Percentiles rank a stretch among this genome's conserved stretches.
phyloP scores from a whole-genome alignment of 2,888 invertebrate species.

The Xestoiulus laeticollis region DNA sequence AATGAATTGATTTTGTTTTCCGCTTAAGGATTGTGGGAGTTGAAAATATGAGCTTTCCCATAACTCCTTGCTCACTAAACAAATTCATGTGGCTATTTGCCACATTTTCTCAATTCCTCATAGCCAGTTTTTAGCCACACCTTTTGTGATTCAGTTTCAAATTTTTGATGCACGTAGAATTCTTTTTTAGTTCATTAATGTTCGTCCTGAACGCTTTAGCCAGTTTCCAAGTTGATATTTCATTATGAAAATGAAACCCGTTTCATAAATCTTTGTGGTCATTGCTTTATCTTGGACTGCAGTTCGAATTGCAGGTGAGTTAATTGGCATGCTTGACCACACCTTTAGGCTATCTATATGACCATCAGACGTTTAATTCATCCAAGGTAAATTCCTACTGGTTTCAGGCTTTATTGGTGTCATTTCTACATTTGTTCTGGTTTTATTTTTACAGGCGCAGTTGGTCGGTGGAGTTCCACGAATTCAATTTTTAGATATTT shows the following conservation, averaged over 20 bases:
- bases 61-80: neutral
- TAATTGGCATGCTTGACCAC: constrained; percentile 14
- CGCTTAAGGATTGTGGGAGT: neutral
- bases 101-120: constrained; percentile 13
- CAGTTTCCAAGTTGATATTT: neutral
- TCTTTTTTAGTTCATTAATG: neutral
- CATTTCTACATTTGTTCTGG: neutral
- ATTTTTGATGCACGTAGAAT: neutral
- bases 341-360: neutral
- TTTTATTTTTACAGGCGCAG: neutral
- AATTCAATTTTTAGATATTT: neutral
- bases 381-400: neutral
- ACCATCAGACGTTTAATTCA: neutral
- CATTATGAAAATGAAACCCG: neutral
- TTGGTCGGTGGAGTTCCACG: neutral
- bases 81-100: neutral
- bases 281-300: neutral
- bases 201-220: neutral
- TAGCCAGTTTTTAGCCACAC: neutral
- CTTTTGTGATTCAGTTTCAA: constrained; percentile 41
- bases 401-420: neutral
- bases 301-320: neutral
- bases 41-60: neutral
- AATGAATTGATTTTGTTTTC: neutral
- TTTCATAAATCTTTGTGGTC: neutral